A percentile compares a stretch with the other conserved stretches of the same genome.
phyloP scores from a whole-genome alignment of 2,797 vertebrate species.

The Cossypha niveicapilla region DNA sequence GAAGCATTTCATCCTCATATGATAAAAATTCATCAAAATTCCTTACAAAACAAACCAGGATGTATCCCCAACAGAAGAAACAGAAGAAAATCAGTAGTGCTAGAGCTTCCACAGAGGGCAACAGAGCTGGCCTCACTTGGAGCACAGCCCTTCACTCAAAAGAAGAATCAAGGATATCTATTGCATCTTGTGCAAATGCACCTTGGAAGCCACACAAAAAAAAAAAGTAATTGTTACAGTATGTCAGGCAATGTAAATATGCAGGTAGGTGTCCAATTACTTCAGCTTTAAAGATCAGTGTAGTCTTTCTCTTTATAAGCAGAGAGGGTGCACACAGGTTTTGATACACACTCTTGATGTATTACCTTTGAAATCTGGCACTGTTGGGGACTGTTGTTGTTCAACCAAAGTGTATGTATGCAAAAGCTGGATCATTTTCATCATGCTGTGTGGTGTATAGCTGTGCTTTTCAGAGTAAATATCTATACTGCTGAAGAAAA shows the following conservation, averaged over 20 bases:
- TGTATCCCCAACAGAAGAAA: neutral
- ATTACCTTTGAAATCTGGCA: constrained; percentile 48
- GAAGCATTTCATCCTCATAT: neutral
- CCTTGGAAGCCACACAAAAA: neutral
- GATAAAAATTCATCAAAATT: neutral
- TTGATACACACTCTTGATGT: neutral
- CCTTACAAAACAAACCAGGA: neutral
- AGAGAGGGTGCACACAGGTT: constrained; percentile 2
- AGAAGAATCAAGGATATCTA: neutral
- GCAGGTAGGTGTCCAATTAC: constrained; percentile 45
- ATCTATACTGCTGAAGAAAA: constrained; percentile 25
- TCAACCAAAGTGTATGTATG: neutral
- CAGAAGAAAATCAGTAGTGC: neutral
- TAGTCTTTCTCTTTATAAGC: neutral
- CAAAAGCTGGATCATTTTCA: constrained; percentile 39
- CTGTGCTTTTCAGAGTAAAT: constrained; percentile 3
- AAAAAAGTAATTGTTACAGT: neutral
- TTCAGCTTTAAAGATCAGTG: constrained; percentile 28
- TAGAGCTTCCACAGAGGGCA: neutral
- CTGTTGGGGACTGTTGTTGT: constrained; percentile 31
- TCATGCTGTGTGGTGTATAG: neutral
- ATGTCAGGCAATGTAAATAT: constrained; percentile 34
- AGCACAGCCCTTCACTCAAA: neutral
- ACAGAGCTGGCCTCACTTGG: neutral
- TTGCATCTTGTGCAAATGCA: neutral